Percentiles rank a stretch among this genome's conserved stretches.
phyloP scores from a whole-genome alignment of 2,113 vertebrate species.

The Heterochromis multidens region DNA sequence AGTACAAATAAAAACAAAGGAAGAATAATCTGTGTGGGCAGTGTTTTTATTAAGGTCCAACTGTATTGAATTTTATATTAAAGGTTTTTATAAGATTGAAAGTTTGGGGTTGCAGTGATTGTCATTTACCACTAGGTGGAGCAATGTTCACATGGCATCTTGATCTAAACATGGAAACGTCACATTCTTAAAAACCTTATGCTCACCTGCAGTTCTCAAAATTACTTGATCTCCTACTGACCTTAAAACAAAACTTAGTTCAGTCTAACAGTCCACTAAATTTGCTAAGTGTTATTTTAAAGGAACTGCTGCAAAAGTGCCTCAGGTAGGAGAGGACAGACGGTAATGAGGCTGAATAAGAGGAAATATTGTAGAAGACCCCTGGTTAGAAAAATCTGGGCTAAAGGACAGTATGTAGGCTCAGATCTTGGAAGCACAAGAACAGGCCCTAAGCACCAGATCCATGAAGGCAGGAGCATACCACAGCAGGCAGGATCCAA shows the following conservation, averaged over 20 bases:
- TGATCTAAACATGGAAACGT: neutral
- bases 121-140: slow-evolving; percentile 2
- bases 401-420: neutral
- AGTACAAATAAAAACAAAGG: slow-evolving; percentile 68
- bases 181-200: neutral
- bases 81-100: neutral
- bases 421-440: neutral
- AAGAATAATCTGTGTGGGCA: neutral
- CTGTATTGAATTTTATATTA: neutral
- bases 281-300: neutral
- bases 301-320: neutral
- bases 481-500: too few species aligned
- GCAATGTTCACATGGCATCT: neutral
- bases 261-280: too few species aligned
- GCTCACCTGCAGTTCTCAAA: too few species aligned
- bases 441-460: too few species aligned
- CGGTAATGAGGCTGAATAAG: neutral
- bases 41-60: neutral
- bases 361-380: neutral
- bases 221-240: too few species aligned
- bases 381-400: neutral
- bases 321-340: neutral
- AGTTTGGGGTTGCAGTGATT: neutral
- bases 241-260: too few species aligned
- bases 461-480: neutral